These are phyloP conservation scores for Synodontis membranacea DNA, from an alignment of 2,113 vertebrate species.

Conservation along the genomic window DNA sequence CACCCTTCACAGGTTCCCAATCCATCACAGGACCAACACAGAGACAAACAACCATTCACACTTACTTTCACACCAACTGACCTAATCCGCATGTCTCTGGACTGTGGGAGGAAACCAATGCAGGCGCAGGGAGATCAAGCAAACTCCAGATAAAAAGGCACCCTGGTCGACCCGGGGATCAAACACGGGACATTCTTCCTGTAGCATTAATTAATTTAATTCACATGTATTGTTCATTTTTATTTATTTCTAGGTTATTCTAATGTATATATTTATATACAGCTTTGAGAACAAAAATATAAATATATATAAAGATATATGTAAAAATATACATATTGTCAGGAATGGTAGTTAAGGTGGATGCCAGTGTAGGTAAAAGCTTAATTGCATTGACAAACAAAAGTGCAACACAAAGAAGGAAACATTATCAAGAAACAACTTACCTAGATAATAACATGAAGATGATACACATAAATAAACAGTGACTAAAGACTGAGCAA, in stretches of 20 bases:
- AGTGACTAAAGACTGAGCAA: background rate
- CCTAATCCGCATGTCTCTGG: too few relatives aligned
- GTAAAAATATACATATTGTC: background rate
- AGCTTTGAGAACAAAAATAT: background rate
- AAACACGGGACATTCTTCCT: background rate
- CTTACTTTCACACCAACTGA: too few relatives aligned
- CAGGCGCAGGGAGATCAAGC: too few relatives aligned
- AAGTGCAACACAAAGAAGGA: background rate
- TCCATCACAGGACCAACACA: too few relatives aligned
- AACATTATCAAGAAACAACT: background rate
- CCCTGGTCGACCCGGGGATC: too few relatives aligned
- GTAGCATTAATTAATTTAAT: background rate
- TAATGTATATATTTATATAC: background rate
- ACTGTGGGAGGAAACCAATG: too few relatives aligned
- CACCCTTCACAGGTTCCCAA: too few relatives aligned
- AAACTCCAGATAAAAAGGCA: too few relatives aligned
- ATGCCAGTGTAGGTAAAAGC: too few relatives aligned
- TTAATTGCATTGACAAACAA: background rate
- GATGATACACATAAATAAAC: background rate
- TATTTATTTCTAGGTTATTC: background rate
- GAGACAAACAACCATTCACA: too few relatives aligned
- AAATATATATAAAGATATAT: too few relatives aligned
- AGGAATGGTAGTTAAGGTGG: background rate
- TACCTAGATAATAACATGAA: background rate
- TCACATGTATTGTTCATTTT: background rate